Conservation (phyloP, 2,888 invertebrate species). For the Microctonus aethiopoides region DNA sequence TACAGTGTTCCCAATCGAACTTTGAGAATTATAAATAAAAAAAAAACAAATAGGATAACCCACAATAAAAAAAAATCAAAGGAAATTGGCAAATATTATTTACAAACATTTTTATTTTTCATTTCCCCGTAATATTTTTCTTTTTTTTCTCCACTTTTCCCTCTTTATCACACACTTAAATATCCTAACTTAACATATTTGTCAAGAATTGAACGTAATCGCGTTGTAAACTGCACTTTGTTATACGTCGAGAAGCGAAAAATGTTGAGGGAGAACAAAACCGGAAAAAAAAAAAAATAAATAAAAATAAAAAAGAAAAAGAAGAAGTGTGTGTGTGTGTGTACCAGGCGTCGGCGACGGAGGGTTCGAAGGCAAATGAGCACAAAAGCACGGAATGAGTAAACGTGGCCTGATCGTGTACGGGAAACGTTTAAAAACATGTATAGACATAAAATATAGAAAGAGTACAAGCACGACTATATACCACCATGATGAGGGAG, state of each 20-base stretch:
- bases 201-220: background rate
- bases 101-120: background rate
- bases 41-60: too few species aligned
- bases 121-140: background rate
- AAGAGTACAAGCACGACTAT: constrained; percentile 15
- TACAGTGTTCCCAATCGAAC: too few species aligned
- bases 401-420: constrained; percentile 27
- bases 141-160: background rate
- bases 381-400: constrained; percentile 43
- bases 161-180: background rate
- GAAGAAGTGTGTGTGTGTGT: too few species aligned
- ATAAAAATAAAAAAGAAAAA: background rate
- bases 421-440: constrained; percentile 43
- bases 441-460: constrained; percentile 23
- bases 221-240: background rate
- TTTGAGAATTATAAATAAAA: too few species aligned
- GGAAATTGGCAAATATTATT: background rate
- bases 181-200: background rate
- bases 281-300: background rate
- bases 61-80: too few species aligned
- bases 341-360: background rate
- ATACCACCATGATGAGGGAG: constrained; percentile 26
- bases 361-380: constrained; percentile 34
- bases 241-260: constrained; percentile 22
- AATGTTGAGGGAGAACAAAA: constrained; percentile 15